A percentile compares a stretch with the other conserved stretches of the same genome.
Evolutionary conservation across 2,797 vertebrate species (phyloP).

Genomic region (Hafferia zeledoni): DNA sequence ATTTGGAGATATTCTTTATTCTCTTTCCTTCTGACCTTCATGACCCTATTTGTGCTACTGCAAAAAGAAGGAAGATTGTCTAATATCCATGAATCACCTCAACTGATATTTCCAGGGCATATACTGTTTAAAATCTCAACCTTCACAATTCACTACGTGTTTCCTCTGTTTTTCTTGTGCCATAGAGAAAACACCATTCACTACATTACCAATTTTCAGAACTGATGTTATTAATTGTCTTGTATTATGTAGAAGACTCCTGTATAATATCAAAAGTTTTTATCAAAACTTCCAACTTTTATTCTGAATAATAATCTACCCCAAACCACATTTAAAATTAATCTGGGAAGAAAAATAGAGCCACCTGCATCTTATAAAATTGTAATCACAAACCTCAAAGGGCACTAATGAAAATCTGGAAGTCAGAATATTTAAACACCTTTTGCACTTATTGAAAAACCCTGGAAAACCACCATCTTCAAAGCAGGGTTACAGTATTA

Average conservation of each 20-base stretch:
- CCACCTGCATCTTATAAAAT: background rate
- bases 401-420: background rate
- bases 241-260: background rate
- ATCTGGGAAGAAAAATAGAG: background rate
- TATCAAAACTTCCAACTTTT: background rate
- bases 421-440: background rate
- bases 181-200: background rate
- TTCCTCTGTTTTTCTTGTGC: background rate
- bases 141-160: background rate
- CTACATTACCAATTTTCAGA: background rate
- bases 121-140: background rate
- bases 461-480: background rate
- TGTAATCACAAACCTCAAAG: background rate
- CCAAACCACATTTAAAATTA: background rate
- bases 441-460: background rate
- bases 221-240: background rate
- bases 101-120: background rate
- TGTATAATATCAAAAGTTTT: background rate
- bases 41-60: constrained; percentile 20
- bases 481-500: background rate
- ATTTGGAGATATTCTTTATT: constrained; percentile 18
- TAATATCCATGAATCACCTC: constrained; percentile 2
- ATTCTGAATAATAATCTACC: background rate
- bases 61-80: constrained; percentile 8
- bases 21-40: constrained; percentile 2